Percentiles rank a stretch among this genome's conserved stretches.
phyloP scores from a whole-genome alignment of 1,140 invertebrate genomes.

The Zaprionus capensis region DNA sequence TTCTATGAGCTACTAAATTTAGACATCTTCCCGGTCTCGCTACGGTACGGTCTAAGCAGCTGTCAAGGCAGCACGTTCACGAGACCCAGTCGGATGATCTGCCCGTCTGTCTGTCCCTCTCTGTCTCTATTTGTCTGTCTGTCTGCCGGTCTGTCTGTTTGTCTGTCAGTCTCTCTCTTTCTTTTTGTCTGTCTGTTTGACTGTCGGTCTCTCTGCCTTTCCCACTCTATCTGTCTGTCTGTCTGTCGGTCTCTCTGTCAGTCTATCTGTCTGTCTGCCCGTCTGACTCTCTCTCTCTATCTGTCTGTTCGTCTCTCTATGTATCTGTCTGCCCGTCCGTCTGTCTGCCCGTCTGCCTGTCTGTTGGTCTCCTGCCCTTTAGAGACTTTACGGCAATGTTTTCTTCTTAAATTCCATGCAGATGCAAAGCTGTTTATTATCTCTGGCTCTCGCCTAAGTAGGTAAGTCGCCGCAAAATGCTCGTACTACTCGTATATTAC shows the following conservation, averaged over 20 bases:
- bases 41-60: slow-evolving; percentile 33
- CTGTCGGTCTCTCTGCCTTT: too few species aligned
- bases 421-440: slow-evolving; percentile 50
- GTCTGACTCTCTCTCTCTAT: too few species aligned
- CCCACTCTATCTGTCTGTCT: too few species aligned
- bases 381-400: slow-evolving; percentile 45
- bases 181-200: too few species aligned
- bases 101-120: background rate
- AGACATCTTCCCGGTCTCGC: slow-evolving; percentile 44
- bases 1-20: slow-evolving; percentile 64
- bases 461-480: slow-evolving; percentile 31
- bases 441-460: slow-evolving; percentile 19
- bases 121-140: background rate
- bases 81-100: slow-evolving; percentile 45
- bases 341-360: background rate
- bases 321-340: too few species aligned
- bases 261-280: too few species aligned
- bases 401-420: slow-evolving; percentile 30
- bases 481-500: slow-evolving; percentile 33
- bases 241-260: too few species aligned
- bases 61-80: slow-evolving; percentile 69
- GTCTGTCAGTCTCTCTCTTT: too few species aligned
- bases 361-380: background rate
- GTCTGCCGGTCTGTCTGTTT: background rate
- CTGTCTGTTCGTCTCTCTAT: too few species aligned